A percentile compares a stretch with the other conserved stretches of the same genome.
phyloP scores from a whole-genome alignment of 2,797 vertebrate species.

The Protosalanx chinensis region DNA sequence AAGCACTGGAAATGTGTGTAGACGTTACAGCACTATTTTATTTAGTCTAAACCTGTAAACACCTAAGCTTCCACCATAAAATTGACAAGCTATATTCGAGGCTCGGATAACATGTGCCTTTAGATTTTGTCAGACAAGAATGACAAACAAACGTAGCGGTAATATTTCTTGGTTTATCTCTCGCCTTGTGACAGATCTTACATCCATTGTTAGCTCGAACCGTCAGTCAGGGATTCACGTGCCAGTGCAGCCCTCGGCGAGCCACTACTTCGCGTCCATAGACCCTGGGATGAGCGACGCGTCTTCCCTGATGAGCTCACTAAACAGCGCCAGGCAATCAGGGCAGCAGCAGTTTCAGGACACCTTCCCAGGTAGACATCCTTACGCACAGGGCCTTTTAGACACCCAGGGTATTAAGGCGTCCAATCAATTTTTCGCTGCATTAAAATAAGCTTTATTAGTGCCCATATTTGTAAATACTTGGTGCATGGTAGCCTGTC shows the following conservation, averaged over 20 bases:
- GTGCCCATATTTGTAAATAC: too few relatives aligned
- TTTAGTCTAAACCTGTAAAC: neutral
- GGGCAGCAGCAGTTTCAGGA: conserved; percentile 99
- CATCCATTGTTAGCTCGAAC: conserved; percentile 88
- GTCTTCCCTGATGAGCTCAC: conserved; percentile 88
- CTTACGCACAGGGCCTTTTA: conserved; percentile 10
- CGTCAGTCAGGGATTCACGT: conserved; percentile 88
- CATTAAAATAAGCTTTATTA: neutral
- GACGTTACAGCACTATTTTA: neutral
- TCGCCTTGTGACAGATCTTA: conserved; percentile 88
- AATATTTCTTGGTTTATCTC: conserved; percentile 56
- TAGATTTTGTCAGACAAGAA: conserved; percentile 35
- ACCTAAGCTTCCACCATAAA: neutral
- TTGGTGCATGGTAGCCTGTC: neutral
- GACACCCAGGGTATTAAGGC: conserved; percentile 21
- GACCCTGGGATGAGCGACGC: conserved; percentile 89
- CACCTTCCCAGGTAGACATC: conserved; percentile 92
- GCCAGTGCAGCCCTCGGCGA: conserved; percentile 82
- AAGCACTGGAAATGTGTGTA: neutral
- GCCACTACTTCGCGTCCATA: conserved; percentile 95
- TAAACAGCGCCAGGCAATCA: conserved; percentile 88
- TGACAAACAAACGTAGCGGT: conserved; percentile 21
- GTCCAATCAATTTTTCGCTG: neutral
- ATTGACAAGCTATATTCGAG: neutral
- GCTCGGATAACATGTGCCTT: neutral